Base-by-base conservation (phyloP, 2,888 invertebrate genomes). In the Leistus spinibarbis region DNA sequence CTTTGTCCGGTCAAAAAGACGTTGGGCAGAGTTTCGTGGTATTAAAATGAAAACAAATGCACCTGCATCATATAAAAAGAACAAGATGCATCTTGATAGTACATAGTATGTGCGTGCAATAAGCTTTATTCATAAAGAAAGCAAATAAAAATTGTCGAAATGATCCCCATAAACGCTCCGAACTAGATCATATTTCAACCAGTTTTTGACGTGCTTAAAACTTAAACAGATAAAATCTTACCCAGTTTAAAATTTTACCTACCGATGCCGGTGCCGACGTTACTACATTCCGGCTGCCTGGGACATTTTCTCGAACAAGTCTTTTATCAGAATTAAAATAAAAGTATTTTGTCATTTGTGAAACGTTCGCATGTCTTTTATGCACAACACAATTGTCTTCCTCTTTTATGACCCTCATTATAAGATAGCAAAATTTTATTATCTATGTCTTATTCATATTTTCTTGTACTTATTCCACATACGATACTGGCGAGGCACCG, bases 131-230 rank as follows among this genome's bases (percentile, higher is more conserved):
- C 57, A 20, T 13, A 57, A n/a, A 10, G 24, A 64, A 64, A 23
- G 24, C 9, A 16, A 27, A 13, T 7, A 53, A 66, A 27, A 27
- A 27, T 40, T 22, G 40, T 53, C 40, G 27, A 53, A 66, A 66
- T 66, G 40, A 66, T n/a, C 40, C 67, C 64, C 67, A 67, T 73
- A 73, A 73, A 73, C 73, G 67, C 23, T 64, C n/a, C 53, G 54
- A 67, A 67, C 73, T 73, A 65, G 67, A 67, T 73, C 73, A 73
- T 73, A 73, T 73, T 73, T 73, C 73, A 73, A 73, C 40, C 60
- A 5, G 19, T 4, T 66, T 64, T 53, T 66, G 66, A 66, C 66
- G 20, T 66, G 20, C 20, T 64, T 27, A 23, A 64, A 64, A 64
- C 24, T 13, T 23, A 64, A 64, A 66, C 66, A 60, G 73, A 73